Evolutionary conservation across 2,113 vertebrate genomes (phyloP).

Genomic region (Eurypyga helias): DNA sequence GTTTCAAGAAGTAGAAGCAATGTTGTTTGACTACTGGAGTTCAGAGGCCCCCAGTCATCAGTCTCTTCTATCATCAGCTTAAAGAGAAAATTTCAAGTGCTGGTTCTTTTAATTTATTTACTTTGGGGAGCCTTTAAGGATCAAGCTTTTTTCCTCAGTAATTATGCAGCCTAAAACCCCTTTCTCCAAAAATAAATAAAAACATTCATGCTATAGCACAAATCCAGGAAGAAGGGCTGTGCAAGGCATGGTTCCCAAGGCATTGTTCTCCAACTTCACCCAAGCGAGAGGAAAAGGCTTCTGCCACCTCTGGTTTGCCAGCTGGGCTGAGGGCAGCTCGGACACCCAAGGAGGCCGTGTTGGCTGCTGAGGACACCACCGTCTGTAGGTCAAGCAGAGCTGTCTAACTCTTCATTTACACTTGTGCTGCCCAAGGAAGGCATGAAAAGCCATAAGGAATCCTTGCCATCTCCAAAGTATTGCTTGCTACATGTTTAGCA

Average conservation of each 20-base stretch:
- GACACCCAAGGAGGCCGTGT: background rate
- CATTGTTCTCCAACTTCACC: background rate
- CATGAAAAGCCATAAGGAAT: background rate
- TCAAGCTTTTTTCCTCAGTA: slow-evolving; percentile 1
- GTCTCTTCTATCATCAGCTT: background rate
- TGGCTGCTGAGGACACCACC: background rate
- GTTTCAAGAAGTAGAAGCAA: slow-evolving; percentile 4
- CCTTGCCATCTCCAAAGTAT: background rate
- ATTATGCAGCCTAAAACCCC: slow-evolving; percentile 16
- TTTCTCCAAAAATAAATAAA: slow-evolving; percentile 43
- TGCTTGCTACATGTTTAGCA: background rate
- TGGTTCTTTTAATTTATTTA: slow-evolving; percentile 48
- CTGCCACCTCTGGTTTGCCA: background rate
- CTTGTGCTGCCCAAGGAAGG: background rate
- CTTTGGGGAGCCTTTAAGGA: slow-evolving; percentile 28
- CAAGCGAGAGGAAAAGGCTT: background rate
- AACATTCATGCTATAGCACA: background rate
- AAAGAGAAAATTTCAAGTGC: slow-evolving; percentile 20
- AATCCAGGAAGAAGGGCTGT: slow-evolving; percentile 12
- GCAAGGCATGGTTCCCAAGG: background rate
- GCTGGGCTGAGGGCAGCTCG: background rate
- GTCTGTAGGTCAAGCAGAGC: background rate
- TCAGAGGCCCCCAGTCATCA: background rate
- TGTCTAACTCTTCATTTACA: background rate
- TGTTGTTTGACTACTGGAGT: slow-evolving; percentile 22